Evolutionary conservation across 2,888 invertebrate genomes (phyloP).

Genomic region (Drosophila nr. perissopoda): DNA sequence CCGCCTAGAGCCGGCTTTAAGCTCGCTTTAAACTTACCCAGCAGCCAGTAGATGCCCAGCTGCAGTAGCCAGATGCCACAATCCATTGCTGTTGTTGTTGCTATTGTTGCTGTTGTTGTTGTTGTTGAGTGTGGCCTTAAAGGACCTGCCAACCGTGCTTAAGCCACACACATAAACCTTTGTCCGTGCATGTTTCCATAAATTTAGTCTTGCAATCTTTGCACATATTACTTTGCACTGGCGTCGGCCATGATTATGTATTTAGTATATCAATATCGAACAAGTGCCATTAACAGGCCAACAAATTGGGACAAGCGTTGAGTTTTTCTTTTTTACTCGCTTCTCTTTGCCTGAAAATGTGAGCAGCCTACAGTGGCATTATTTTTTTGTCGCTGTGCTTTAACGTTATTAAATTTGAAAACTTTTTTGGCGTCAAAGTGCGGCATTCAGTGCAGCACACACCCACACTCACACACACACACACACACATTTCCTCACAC

Average conservation of each 20-base stretch:
- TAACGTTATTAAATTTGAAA: conserved; percentile 79
- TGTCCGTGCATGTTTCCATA: conserved; percentile 51
- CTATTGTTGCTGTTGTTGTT: neutral
- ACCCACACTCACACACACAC: conserved; percentile 14
- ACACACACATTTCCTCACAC: neutral
- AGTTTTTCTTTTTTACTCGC: conserved; percentile 10
- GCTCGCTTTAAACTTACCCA: conserved; percentile 62
- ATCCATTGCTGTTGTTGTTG: conserved; percentile 51
- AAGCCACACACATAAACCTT: conserved; percentile 43
- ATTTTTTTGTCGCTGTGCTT: conserved; percentile 53
- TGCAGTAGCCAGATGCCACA: conserved; percentile 64
- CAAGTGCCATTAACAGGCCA: conserved; percentile 63
- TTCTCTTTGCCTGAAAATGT: conserved; percentile 17
- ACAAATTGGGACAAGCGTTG: conserved; percentile 39
- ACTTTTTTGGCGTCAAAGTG: conserved; percentile 73
- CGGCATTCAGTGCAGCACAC: conserved; percentile 30
- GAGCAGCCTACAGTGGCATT: conserved; percentile 31
- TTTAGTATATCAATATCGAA: conserved; percentile 53
- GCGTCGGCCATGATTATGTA: conserved; percentile 37
- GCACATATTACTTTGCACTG: conserved; percentile 46
- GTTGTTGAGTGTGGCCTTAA: conserved; percentile 35
- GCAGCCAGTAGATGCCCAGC: conserved; percentile 64
- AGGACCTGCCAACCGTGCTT: conserved; percentile 33
- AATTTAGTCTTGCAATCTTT: conserved; percentile 38
- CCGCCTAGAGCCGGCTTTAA: conserved; percentile 35